Base-by-base conservation (phyloP, 2,797 vertebrate species). In the Prionace glauca region DNA sequence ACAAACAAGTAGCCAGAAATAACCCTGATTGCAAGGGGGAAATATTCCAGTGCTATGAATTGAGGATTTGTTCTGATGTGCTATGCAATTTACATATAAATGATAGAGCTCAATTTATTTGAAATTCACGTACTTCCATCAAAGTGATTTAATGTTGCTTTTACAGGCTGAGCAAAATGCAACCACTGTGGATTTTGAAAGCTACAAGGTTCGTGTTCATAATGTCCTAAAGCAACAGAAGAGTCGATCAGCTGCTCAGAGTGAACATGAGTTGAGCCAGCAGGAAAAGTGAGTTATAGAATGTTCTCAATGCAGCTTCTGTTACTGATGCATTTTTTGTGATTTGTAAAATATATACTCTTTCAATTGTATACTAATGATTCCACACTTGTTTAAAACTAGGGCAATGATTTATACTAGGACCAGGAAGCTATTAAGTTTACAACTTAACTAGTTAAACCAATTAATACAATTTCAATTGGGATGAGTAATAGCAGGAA, bases 181-280 rank as follows among this genome's bases (percentile, higher is more conserved):
- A 95, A 97, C 98, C 36, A 96, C 98, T 1, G 97, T 97, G 0
- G 99, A 99, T 97, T 99, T 99, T 95, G 99, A 99, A 96, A 98
- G 98, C 96, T 99, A 99, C 96, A 99, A 99, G 97, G 98, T 99
- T 90, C 98, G 99, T 95, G 99, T 99, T 96, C 99, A 99, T 97
- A 99, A 99, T 90, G 99, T 99, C 81, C 98, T 99, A 86, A 99
- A 99, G 96, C 99, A 99, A 96, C 98, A 98, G 96, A 98, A 98
- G 96, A 98, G 96, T 96, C 98, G 97, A 96, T 98, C 97, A 96
- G 95, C 96, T 95, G 96, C 97, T 96, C 97, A 97, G 96, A 97
- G 98, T 97, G 99, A 99, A 97, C 98, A 96, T 67, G 98, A 99
- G 24, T 96, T 97, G 96, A 97, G 97, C 95, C 99, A 98, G 97